Percentiles rank a stretch among this genome's conserved stretches.
Conservation (phyloP, 53 echinoderm and acorn worm species). For the Echinometra lucunter region DNA sequence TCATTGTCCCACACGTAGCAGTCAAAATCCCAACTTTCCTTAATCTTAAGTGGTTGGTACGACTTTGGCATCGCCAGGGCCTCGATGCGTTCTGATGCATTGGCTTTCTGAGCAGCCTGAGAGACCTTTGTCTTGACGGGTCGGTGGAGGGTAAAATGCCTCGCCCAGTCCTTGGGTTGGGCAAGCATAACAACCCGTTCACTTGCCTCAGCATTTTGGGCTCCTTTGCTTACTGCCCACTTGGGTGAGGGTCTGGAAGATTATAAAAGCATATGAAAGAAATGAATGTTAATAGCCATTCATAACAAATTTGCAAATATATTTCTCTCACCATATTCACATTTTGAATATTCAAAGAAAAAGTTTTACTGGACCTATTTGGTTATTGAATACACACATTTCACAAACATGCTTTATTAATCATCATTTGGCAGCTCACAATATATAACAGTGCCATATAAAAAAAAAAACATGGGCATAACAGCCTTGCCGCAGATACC, state of each 20-base stretch:
- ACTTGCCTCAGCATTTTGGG: constrained; percentile 83
- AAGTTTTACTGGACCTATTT: background rate
- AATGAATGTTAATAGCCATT: background rate
- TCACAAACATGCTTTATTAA: background rate
- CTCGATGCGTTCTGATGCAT: constrained; percentile 80
- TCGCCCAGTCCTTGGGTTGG: constrained; percentile 80
- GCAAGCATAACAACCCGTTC: constrained; percentile 76
- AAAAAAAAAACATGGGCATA: too few species aligned
- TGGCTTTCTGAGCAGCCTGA: constrained; percentile 82
- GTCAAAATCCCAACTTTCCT: constrained; percentile 96
- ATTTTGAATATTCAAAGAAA: background rate
- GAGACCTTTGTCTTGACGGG: constrained; percentile 83
- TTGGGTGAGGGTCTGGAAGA: constrained; percentile 85
- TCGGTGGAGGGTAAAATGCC: constrained; percentile 85
- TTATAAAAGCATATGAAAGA: background rate
- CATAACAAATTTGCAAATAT: background rate
- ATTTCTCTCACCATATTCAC: background rate
- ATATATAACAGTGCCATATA: too few species aligned
- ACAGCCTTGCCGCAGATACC: too few species aligned
- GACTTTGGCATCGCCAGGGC: constrained; percentile 88
- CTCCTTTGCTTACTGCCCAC: constrained; percentile 89
- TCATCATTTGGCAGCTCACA: too few species aligned
- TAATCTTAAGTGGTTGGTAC: constrained; percentile 84
- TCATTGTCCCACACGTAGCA: constrained; percentile 92
- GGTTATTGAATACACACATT: too few species aligned